Evolutionary conservation across 2,797 vertebrate genomes (phyloP).

Genomic region (Clarias pachynema): DNA sequence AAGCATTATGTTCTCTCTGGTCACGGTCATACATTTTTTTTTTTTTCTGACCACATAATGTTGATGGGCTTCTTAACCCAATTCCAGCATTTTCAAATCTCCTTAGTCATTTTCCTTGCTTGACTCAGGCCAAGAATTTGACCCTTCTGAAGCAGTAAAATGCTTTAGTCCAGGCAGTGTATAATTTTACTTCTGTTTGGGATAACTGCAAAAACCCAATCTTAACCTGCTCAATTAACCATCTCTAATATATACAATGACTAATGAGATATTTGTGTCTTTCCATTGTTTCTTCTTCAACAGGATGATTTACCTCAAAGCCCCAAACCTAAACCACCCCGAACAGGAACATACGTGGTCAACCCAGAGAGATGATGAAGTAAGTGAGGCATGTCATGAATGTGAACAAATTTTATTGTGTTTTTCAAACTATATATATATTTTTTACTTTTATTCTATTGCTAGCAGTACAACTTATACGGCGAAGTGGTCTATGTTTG

Average conservation of each 20-base stretch:
- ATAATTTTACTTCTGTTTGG: not conserved
- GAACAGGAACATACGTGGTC: constrained; percentile 40
- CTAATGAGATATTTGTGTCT: not conserved
- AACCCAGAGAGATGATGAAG: constrained; percentile 47
- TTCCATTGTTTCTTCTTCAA: not conserved
- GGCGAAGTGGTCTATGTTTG: not conserved
- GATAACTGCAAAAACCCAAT: not conserved
- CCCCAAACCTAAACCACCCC: constrained; percentile 15
- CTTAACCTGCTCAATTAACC: not conserved
- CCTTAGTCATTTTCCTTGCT: too few relatives aligned
- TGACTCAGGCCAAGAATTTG: too few relatives aligned
- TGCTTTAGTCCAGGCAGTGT: not conserved
- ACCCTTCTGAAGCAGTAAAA: too few relatives aligned
- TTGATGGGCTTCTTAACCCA: too few relatives aligned
- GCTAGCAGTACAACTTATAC: not conserved
- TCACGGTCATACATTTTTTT: too few relatives aligned
- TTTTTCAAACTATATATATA: not conserved
- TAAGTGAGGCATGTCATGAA: constrained; percentile 18
- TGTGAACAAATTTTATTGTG: not conserved
- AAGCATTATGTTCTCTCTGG: too few relatives aligned
- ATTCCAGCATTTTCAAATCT: too few relatives aligned
- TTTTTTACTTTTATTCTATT: not conserved
- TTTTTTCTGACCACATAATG: too few relatives aligned
- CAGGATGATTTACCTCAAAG: constrained; percentile 43
- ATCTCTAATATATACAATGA: not conserved